Evolutionary conservation across 1,140 invertebrate genomes (phyloP).

Genomic region (Mya arenaria): DNA sequence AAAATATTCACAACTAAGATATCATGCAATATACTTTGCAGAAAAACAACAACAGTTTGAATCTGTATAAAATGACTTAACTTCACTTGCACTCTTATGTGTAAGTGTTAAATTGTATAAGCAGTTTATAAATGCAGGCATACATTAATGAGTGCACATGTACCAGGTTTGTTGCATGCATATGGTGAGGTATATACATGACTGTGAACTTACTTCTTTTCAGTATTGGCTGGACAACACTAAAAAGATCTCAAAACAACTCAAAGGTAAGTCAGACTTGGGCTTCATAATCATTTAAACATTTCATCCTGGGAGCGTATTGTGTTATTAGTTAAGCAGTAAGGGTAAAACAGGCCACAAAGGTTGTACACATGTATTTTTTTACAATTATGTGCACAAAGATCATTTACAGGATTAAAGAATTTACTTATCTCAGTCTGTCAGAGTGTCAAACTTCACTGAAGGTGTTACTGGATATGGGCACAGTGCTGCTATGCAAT

Average conservation of each 20-base stretch:
- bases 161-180: background rate
- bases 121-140: background rate
- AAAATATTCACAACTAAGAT: background rate
- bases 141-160: background rate
- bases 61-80: background rate
- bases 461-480: too few relatives aligned
- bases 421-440: background rate
- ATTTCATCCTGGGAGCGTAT: background rate
- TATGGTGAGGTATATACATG: background rate
- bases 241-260: conserved; percentile 70
- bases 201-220: conserved; percentile 31
- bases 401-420: background rate
- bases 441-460: too few relatives aligned
- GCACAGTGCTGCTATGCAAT: too few relatives aligned
- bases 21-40: background rate
- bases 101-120: background rate
- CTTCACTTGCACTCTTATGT: background rate
- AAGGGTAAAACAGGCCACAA: background rate
- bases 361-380: background rate
- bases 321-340: background rate
- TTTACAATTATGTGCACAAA: background rate
- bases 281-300: background rate
- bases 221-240: conserved; percentile 69
- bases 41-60: background rate
- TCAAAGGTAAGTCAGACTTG: conserved; percentile 39